Evolutionary conservation across 2,888 invertebrate genomes (phyloP), one percentile per base, ranked within the genome.

Genomic region (Terebella lapidaria): DNA sequence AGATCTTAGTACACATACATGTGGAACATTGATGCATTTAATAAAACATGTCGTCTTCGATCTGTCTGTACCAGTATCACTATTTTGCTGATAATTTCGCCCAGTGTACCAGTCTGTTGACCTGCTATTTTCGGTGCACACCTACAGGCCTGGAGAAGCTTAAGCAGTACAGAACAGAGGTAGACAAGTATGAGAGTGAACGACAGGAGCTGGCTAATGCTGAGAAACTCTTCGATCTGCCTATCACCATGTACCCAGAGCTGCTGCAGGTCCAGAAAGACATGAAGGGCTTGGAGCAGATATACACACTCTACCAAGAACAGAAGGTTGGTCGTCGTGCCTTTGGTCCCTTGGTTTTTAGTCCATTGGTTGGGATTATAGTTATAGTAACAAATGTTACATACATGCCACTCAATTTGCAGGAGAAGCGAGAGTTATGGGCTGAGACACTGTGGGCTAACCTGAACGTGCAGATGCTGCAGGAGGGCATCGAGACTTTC

Each of bases 361-460:
- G n/a, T n/a, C n/a, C n/a, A n/a, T n/a, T n/a, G n/a, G n/a, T n/a
- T n/a, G n/a, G n/a, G n/a, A n/a, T 18, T 35, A 35, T 35, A 10
- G 10, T 18, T 35, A 35, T 35, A 46, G 22, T n/a, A 24, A n/a
- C 25, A 25, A 3, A 25, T 29, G 24, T 5, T 26, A 1, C 5
- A 54, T 10, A 25, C 18, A 26, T 47, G 10, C 47, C 24, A 22
- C 22, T 25, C 22, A n/a, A 20, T 54, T 60, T 72, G 2, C 68
- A 83, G 82, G 84, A 84, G 65, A 88, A 89, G 0, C 83, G 91
- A 47, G 90, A 91, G 66, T 72, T 84, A 3, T 94, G 94, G 94
- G 87, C 91, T 0, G 89, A 88, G 79, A 92, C 91, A 0, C 78
- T 93, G 15, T 94, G 94, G 94, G 87, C 84, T 4, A 88, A 94